Conservation (phyloP, 64 coral and sea anemone genomes). For the Pocillopora damicornis region DNA sequence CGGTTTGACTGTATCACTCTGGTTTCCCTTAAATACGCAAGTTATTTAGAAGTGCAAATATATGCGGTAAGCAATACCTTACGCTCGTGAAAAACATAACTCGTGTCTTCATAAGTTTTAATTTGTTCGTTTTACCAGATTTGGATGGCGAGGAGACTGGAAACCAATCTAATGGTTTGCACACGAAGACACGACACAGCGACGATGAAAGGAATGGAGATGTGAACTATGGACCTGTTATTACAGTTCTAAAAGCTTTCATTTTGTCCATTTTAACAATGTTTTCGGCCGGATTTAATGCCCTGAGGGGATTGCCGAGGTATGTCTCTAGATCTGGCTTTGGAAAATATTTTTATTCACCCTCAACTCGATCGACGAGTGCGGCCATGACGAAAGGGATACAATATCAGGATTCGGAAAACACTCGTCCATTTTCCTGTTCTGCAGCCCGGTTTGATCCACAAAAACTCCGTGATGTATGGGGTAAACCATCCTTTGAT, state of each 20-base stretch:
- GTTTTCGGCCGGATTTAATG: neutral
- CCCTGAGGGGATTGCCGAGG: neutral
- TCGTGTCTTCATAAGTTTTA: neutral
- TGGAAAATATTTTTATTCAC: neutral
- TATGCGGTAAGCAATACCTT: too few relatives aligned
- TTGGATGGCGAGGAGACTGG: neutral
- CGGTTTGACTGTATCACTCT: too few relatives aligned
- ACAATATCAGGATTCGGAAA: too few relatives aligned
- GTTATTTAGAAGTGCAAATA: too few relatives aligned
- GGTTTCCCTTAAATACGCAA: too few relatives aligned
- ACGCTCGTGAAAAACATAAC: neutral
- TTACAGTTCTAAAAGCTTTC: neutral
- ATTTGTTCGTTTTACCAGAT: neutral
- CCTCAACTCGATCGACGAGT: neutral
- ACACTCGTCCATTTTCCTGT: neutral
- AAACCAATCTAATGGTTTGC: neutral
- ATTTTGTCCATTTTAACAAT: neutral
- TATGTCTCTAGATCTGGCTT: neutral
- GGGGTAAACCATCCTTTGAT: conserved; percentile 27
- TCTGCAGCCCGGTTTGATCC: neutral
- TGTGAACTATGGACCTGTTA: neutral
- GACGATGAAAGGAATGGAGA: neutral
- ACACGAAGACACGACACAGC: neutral
- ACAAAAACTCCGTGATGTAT: conserved; percentile 33
- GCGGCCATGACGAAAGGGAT: neutral